phyloP scores from a whole-genome alignment of 92 coral and sea anemone genomes.

The Porites evermanni region DNA sequence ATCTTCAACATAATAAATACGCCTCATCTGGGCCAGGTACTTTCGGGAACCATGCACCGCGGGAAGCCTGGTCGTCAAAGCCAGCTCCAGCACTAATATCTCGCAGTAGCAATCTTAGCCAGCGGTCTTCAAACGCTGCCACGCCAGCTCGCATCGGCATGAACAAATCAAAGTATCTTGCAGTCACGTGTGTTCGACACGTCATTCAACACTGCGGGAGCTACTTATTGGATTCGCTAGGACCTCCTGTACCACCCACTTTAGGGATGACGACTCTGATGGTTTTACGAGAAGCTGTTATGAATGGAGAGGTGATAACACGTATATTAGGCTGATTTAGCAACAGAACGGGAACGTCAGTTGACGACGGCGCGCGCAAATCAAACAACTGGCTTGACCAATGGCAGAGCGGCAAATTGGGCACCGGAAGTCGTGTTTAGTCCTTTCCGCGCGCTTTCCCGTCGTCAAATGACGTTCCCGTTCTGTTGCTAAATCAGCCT shows the following conservation, averaged over 20 bases:
- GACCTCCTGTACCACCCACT: slow-evolving; percentile 59
- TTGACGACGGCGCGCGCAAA: too few species aligned
- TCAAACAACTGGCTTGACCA: too few species aligned
- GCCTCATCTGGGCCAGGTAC: slow-evolving; percentile 35
- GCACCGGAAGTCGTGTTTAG: too few species aligned
- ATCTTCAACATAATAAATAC: slow-evolving; percentile 60
- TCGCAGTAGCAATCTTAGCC: slow-evolving; percentile 42
- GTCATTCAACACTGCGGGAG: slow-evolving; percentile 83
- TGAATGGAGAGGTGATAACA: slow-evolving; percentile 74
- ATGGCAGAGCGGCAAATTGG: too few species aligned
- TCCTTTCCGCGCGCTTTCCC: too few species aligned
- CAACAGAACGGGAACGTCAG: too few species aligned
- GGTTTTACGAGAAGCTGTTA: slow-evolving; percentile 80
- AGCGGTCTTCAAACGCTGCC: slow-evolving; percentile 34
- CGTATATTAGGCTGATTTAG: too few species aligned
- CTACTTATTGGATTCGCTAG: slow-evolving; percentile 75
- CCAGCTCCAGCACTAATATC: slow-evolving; percentile 31
- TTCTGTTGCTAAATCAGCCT: too few species aligned
- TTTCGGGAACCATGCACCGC: slow-evolving; percentile 31
- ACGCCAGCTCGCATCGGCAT: slow-evolving; percentile 12
- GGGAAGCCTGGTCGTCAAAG: slow-evolving; percentile 62
- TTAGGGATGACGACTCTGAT: slow-evolving; percentile 75
- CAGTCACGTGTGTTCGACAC: slow-evolving; percentile 81
- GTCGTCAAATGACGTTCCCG: too few species aligned
- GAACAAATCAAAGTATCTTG: slow-evolving; percentile 53